Base-by-base conservation (phyloP, 64 coral and sea anemone species). In the Astreopora myriophthalma region DNA sequence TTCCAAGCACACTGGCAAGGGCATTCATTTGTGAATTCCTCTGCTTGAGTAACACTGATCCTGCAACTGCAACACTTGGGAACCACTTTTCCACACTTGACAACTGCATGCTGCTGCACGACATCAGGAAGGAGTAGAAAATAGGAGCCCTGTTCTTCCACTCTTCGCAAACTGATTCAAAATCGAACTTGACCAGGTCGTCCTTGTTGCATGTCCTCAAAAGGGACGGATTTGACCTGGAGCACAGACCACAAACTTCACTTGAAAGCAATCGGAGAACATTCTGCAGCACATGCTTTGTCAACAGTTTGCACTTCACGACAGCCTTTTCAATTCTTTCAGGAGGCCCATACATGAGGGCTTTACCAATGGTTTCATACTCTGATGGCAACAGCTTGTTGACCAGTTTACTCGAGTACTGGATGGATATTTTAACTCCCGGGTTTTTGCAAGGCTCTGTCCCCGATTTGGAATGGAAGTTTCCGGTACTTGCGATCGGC, bases 1-100 rank as follows among this genome's bases (percentile, higher is more conserved):
- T 76, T 39, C 71, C 87, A 75, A 94, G 13, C 2, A 85, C 64
- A 39, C 64, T 78, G 7, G 93, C 69, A 35, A 69, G 85, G 19
- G 87, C 78, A 78, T 84, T 94, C 93, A 94, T 90, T 5, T 90
- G 87, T 9, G 66, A 0, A 85, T 90, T 94, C 65, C 77, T 57
- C 34, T 94, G 70, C 80, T 94, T 94, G 20, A 94, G 63, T 3
- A 90, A 74, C 8, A 90, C 33, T 39, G 87, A 94, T 6, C 93
- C 93, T 37, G 87, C 48, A 36, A 94, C 34, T 17, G 79, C 87
- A 6, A 89, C 29, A 22, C 91, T 87, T 49, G 83, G 83, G 8
- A 87, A n/a, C 83, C 82, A 87, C 37, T 13, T 22, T 49, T 34
- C 33, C 6, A 68, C 75, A 32, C 30, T 14, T n/a, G 48, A 42